Evolutionary conservation across 2,888 invertebrate genomes (phyloP), one percentile per base, ranked within the genome.

Genomic region (Fabriciana adippe): DNA sequence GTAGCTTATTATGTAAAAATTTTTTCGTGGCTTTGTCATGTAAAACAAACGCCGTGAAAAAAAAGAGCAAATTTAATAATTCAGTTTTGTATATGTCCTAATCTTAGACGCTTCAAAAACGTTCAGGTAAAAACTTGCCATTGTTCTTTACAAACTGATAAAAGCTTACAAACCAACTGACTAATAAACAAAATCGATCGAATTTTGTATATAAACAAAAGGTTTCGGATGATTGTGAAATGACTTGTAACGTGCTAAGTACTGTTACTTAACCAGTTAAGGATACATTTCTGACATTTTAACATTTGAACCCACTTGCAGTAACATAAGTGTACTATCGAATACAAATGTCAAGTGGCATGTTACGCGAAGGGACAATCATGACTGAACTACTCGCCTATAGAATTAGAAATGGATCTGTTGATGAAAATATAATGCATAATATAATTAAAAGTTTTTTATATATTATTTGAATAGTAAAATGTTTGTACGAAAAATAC

Each of bases 171-270:
- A 21, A 56, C 21, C 18, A 57, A n/a, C 21, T n/a, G 4, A n/a
- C n/a, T n/a, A 26, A 26, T 47, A 26, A 21, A 45, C 18, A 45
- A 55, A 66, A 50, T 61, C 53, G 21, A 47, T 31, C 18, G 55
- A 51, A 57, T 16, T 15, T 11, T 15, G 13, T 26, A 13, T 59
- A 59, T 16, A 31, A 41, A 41, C 35, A 47, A 59, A 48, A 31
- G 31, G 26, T 59, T 59, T 5, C 26, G 35, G 35, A 41, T 8
- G 48, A 78, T 82, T 82, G 80, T 73, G 83, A 78, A 84, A 85
- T 74, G 75, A 69, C 74, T 76, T 72, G 73, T 66, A 72, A 76
- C 75, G 75, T 76, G 81, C 79, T 84, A 83, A 84, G 80, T 80
- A 80, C 78, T 80, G 77, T 80, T 81, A 80, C 81, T 79, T 78